These are phyloP conservation scores for Ceratina japonica DNA, from an alignment of 1,140 invertebrate genomes.

Conservation along the genomic window DNA sequence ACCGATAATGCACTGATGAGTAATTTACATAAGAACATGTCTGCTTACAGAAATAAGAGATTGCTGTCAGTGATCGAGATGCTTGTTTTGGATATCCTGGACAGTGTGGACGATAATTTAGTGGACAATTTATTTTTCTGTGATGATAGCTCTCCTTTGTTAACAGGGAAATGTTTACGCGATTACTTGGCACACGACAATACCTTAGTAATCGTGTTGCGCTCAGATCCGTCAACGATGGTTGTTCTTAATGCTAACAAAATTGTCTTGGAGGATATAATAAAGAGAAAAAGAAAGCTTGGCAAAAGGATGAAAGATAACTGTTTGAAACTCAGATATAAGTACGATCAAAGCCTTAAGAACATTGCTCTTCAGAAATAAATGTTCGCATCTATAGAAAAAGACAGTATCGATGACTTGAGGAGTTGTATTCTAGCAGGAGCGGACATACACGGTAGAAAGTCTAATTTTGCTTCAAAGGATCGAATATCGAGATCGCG, in stretches of 20 bases:
- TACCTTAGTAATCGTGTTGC: constrained; percentile 79
- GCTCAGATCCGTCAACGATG: constrained; percentile 72
- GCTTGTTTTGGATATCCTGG: too few relatives aligned
- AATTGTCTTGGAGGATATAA: constrained; percentile 37
- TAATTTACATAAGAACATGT: too few relatives aligned
- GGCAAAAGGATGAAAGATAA: background rate
- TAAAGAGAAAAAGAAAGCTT: constrained; percentile 2
- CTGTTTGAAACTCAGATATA: constrained; percentile 25
- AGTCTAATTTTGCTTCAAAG: constrained; percentile 50
- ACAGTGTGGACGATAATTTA: too few relatives aligned
- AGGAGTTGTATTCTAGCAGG: constrained; percentile 34
- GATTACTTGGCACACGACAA: constrained; percentile 73
- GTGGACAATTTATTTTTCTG: constrained; percentile 61
- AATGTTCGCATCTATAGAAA: constrained; percentile 33
- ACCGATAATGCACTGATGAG: too few relatives aligned
- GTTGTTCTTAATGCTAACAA: constrained; percentile 53
- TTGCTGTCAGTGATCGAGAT: too few relatives aligned
- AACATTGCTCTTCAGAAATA: constrained; percentile 22
- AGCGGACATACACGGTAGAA: constrained; percentile 57
- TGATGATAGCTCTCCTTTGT: constrained; percentile 75
- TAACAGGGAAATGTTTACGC: constrained; percentile 78
- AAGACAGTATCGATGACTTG: constrained; percentile 13
- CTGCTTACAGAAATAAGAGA: too few relatives aligned
- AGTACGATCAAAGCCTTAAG: constrained; percentile 11
- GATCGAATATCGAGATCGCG: constrained; percentile 43